phyloP scores from a whole-genome alignment of 2,797 vertebrate species.

The Takifugu rubripes region DNA sequence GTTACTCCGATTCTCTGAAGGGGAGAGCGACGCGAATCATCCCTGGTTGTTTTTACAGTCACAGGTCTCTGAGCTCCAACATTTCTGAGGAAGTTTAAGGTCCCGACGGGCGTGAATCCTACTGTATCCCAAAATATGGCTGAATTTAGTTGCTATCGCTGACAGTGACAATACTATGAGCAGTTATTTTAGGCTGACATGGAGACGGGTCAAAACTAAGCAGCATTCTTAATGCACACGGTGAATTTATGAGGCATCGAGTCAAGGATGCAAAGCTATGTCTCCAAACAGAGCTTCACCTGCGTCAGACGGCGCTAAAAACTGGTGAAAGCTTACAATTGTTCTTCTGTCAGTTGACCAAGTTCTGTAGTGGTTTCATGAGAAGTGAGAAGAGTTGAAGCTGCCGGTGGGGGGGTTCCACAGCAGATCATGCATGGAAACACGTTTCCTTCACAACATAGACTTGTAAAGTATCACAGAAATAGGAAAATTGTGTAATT shows the following conservation, averaged over 20 bases:
- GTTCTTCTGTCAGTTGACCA: constrained; percentile 33
- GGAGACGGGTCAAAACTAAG: constrained; percentile 12
- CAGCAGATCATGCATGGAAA: constrained; percentile 48
- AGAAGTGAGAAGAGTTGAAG: constrained; percentile 38
- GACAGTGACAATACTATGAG: constrained; percentile 5
- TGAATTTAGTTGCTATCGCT: constrained; percentile 22
- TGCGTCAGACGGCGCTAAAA: constrained; percentile 34
- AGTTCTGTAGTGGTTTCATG: constrained; percentile 63
- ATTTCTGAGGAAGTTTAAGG: constrained; percentile 25
- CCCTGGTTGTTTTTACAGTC: constrained; percentile 63
- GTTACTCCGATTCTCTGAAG: constrained; percentile 58
- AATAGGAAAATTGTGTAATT: constrained; percentile 33
- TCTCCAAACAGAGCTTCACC: constrained; percentile 34
- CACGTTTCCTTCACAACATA: constrained; percentile 53
- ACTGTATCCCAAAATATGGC: constrained; percentile 22
- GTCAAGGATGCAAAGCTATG: constrained; percentile 5
- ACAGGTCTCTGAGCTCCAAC: constrained; percentile 59
- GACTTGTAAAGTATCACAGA: constrained; percentile 53
- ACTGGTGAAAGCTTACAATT: constrained; percentile 25
- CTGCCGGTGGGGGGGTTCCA: constrained; percentile 28
- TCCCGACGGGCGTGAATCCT: constrained; percentile 35
- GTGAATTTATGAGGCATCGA: not conserved
- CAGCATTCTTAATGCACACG: not conserved
- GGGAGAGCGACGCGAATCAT: constrained; percentile 23
- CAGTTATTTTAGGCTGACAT: not conserved